Conservation (phyloP, 2,113 vertebrate genomes). For the Erythrolamprus reginae region DNA sequence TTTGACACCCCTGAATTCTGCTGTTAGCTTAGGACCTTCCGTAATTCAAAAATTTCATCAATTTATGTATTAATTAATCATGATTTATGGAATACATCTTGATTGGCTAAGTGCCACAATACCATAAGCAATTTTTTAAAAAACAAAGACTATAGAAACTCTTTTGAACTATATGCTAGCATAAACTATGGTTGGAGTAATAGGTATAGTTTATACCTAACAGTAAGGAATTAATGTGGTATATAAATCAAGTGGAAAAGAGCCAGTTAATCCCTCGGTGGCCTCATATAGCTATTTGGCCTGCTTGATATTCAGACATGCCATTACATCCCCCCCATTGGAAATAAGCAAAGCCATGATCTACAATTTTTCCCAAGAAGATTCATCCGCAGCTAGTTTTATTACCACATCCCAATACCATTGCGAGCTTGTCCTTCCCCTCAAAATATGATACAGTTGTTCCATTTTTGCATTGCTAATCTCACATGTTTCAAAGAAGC, state of each 20-base stretch:
- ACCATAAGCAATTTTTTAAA: not conserved
- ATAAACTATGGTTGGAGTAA: not conserved
- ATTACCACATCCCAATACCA: not conserved
- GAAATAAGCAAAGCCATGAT: not conserved
- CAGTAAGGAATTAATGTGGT: not conserved
- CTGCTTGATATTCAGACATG: not conserved
- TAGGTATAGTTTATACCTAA: not conserved
- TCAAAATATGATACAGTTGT: not conserved
- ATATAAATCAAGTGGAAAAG: not conserved
- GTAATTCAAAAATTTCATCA: not conserved
- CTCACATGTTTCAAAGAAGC: not conserved
- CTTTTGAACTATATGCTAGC: not conserved
- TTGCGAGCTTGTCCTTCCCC: not conserved
- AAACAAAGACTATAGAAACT: not conserved
- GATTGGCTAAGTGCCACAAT: not conserved
- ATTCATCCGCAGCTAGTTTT: not conserved
- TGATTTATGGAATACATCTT: not conserved
- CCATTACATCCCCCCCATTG: not conserved
- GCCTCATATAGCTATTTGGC: not conserved
- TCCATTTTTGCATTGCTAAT: not conserved
- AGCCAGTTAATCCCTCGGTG: not conserved
- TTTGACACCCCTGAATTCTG: not conserved
- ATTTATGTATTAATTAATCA: not conserved
- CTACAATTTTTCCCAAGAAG: not conserved
- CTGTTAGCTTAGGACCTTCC: not conserved